Conservation (phyloP, 2,888 invertebrate species). For the Buathra laborator region DNA sequence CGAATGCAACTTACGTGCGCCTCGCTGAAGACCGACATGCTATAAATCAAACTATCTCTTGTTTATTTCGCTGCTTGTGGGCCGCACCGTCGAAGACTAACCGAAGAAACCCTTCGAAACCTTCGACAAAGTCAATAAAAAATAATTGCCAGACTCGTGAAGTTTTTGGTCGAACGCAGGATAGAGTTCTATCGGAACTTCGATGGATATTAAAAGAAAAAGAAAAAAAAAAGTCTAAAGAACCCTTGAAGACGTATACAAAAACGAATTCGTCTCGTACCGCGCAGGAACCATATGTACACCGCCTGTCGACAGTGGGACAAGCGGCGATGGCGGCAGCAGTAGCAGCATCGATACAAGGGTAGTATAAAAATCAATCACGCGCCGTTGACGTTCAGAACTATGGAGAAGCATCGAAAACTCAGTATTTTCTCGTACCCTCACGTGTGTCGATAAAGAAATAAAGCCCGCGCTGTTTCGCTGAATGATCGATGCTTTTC, state of each 20-base stretch:
- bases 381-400: slow-evolving; percentile 78
- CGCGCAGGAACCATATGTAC: slow-evolving; percentile 45
- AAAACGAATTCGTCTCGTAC: slow-evolving; percentile 42
- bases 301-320: slow-evolving; percentile 48
- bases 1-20: slow-evolving; percentile 65
- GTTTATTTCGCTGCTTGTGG: slow-evolving; percentile 12
- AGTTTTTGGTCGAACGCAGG: slow-evolving; percentile 17
- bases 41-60: slow-evolving; percentile 65
- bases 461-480: slow-evolving; percentile 72
- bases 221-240: slow-evolving; percentile 30
- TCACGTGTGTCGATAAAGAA: slow-evolving; percentile 75
- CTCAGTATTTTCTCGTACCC: slow-evolving; percentile 61
- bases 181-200: slow-evolving; percentile 49
- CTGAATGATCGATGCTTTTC: slow-evolving; percentile 74
- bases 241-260: slow-evolving; percentile 24
- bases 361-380: slow-evolving; percentile 81
- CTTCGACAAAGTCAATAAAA: slow-evolving; percentile 55
- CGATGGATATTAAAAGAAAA: slow-evolving; percentile 73
- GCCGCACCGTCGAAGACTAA: background rate
- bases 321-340: slow-evolving; percentile 72
- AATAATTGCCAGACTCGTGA: slow-evolving; percentile 39
- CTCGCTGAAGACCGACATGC: slow-evolving; percentile 57
- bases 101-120: slow-evolving; percentile 44
- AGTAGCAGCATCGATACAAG: slow-evolving; percentile 63
- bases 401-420: slow-evolving; percentile 69